Evolutionary conservation across 2,797 vertebrate genomes (phyloP).

Genomic region (Malacoctenus gilli): DNA sequence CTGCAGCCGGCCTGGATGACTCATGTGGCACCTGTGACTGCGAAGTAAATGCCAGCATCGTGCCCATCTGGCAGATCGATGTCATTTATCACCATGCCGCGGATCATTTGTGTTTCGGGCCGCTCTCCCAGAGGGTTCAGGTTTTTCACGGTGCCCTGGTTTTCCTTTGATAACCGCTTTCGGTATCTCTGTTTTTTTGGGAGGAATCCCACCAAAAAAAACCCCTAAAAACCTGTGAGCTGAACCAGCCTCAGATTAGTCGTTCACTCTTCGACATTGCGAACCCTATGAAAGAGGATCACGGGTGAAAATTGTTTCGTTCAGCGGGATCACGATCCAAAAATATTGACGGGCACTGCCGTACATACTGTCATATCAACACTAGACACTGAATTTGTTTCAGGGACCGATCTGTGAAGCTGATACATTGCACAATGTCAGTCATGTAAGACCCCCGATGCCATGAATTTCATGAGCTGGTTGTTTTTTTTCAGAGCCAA

Average conservation of each 20-base stretch:
- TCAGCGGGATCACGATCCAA: constrained; percentile 4
- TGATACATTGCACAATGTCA: constrained; percentile 16
- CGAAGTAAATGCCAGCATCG: constrained; percentile 36
- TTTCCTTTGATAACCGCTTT: not conserved
- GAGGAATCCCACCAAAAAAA: not conserved
- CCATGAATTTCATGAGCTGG: constrained; percentile 7
- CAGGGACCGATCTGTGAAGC: constrained; percentile 1
- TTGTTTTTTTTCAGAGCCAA: constrained; percentile 1
- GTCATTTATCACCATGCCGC: constrained; percentile 49
- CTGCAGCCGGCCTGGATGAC: constrained; percentile 22
- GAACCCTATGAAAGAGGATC: too few species aligned
- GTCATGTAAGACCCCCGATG: constrained; percentile 10
- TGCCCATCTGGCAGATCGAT: constrained; percentile 51
- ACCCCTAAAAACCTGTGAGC: not conserved
- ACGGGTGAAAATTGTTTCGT: constrained; percentile 1
- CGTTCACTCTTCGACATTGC: constrained; percentile 3
- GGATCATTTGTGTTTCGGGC: constrained; percentile 31
- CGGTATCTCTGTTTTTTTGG: not conserved
- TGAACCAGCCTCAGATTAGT: not conserved
- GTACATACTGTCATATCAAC: constrained; percentile 24
- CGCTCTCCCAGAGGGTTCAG: not conserved
- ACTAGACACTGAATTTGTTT: constrained; percentile 18
- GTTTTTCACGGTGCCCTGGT: not conserved
- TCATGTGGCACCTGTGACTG: constrained; percentile 23
- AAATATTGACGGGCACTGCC: constrained; percentile 11